Conservation (phyloP, 2,113 vertebrate species). For the Turdus rufiventris region DNA sequence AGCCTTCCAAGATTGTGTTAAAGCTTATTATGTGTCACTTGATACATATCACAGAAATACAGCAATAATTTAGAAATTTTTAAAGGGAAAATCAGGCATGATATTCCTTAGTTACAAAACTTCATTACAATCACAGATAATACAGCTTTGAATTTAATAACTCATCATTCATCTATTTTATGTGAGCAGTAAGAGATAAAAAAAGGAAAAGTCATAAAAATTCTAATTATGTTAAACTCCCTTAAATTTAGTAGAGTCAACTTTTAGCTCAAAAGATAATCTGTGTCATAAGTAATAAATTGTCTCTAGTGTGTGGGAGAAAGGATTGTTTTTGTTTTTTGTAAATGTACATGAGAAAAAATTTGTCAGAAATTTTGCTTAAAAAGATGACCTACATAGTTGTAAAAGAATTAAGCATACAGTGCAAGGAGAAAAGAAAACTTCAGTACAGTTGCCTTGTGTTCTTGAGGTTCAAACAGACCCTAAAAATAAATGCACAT, state of each 20-base stretch:
- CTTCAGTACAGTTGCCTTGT: neutral
- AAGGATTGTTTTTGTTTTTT: neutral
- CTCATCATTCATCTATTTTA: neutral
- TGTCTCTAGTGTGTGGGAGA: neutral
- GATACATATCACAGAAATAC: constrained; percentile 38
- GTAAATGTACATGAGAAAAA: neutral
- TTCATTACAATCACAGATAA: constrained; percentile 3
- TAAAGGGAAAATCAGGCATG: neutral
- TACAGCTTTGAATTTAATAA: neutral
- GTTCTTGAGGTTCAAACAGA: neutral
- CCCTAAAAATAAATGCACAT: neutral
- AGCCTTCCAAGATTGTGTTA: neutral
- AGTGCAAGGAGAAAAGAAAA: neutral
- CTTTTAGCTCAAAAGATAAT: neutral
- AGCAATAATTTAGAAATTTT: neutral
- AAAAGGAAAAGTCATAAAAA: neutral
- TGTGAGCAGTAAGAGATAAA: neutral
- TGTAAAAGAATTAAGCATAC: neutral
- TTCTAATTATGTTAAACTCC: neutral
- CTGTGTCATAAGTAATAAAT: neutral
- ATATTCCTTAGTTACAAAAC: neutral
- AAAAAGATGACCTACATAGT: rapidly evolving
- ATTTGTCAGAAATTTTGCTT: rapidly evolving
- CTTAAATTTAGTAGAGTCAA: neutral
- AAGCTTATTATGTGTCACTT: constrained; percentile 59